Conservation (phyloP, 2,797 vertebrate species). For the Erithacus rubecula region DNA sequence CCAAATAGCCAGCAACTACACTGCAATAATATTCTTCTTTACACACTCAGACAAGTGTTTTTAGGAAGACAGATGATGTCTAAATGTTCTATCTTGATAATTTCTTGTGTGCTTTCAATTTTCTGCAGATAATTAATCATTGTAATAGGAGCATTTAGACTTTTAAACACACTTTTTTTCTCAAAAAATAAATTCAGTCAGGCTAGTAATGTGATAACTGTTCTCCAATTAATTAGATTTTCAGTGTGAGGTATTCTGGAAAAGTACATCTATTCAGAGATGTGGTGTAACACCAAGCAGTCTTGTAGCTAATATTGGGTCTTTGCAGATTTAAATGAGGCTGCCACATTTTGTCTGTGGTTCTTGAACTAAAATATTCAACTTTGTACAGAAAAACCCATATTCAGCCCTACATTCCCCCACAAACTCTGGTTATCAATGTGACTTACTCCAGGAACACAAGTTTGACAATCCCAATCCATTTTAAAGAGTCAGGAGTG, state of each 20-base stretch:
- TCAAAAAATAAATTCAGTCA: background rate
- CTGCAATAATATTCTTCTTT: constrained; percentile 3
- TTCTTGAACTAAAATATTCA: background rate
- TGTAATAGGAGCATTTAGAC: constrained; percentile 49
- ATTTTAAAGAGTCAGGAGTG: background rate
- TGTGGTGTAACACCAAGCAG: background rate
- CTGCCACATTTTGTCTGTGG: background rate
- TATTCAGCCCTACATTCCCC: background rate
- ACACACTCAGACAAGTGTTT: constrained; percentile 30
- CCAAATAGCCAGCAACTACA: background rate
- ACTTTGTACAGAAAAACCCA: background rate
- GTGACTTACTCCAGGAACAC: background rate
- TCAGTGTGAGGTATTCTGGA: constrained; percentile 5
- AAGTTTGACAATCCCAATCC: background rate
- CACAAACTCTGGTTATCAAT: accelerated
- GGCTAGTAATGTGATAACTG: constrained; percentile 27
- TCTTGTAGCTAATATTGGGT: background rate
- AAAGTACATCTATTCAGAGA: background rate
- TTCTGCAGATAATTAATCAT: constrained; percentile 51
- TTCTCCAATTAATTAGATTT: constrained; percentile 47
- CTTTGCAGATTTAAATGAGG: background rate
- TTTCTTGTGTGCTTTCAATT: constrained; percentile 52
- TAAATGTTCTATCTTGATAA: constrained; percentile 50
- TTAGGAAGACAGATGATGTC: constrained; percentile 46
- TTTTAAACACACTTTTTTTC: constrained; percentile 51